Evolutionary conservation across 2,797 vertebrate genomes (phyloP).

Genomic region (Xerus rutilus): DNA sequence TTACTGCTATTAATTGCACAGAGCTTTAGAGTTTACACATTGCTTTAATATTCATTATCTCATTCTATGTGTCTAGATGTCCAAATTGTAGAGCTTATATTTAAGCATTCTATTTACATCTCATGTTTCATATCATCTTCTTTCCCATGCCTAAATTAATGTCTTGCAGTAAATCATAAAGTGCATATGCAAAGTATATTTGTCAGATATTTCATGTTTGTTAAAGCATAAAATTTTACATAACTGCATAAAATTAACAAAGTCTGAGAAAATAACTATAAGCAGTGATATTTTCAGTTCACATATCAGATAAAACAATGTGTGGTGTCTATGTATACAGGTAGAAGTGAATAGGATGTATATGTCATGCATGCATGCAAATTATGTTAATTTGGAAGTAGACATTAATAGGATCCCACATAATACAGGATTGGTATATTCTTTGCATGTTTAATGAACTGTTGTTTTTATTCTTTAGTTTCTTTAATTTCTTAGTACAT

Average conservation of each 20-base stretch:
- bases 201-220: background rate
- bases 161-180: slow-evolving; percentile 17
- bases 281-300: background rate
- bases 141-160: background rate
- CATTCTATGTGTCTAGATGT: background rate
- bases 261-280: background rate
- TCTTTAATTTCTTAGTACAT: background rate
- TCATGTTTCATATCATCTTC: background rate
- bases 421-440: background rate
- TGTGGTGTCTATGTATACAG: fast-evolving
- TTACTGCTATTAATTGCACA: background rate
- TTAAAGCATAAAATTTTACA: background rate
- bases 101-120: background rate
- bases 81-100: background rate
- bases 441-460: background rate
- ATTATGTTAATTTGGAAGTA: background rate
- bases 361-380: background rate
- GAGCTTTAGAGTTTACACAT: background rate
- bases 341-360: background rate
- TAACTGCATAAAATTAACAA: background rate
- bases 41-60: background rate
- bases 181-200: background rate
- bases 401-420: background rate
- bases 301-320: background rate
- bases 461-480: background rate